phyloP scores from a whole-genome alignment of 1,140 invertebrate species.

The Drosophila ananassae region DNA sequence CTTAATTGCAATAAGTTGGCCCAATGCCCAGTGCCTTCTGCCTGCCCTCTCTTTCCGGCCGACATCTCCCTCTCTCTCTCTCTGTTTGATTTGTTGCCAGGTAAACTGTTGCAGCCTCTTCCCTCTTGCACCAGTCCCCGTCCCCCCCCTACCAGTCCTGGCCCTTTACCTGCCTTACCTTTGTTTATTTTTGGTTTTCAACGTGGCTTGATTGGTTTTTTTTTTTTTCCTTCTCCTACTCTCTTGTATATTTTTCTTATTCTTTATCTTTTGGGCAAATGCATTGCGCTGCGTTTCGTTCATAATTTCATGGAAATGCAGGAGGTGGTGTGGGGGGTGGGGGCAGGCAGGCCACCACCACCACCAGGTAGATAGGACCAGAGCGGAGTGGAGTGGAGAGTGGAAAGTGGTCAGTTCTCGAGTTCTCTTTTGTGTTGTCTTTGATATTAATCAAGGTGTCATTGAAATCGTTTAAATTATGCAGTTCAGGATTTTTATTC shows the following conservation, averaged over 20 bases:
- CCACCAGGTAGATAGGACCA: neutral
- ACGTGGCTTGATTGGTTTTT: conserved; percentile 77
- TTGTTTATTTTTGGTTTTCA: conserved; percentile 82
- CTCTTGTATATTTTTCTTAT: conserved; percentile 35
- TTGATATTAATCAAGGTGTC: conserved; percentile 84
- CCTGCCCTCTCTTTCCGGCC: too few relatives aligned
- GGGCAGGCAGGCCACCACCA: neutral
- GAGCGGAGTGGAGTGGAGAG: conserved; percentile 18
- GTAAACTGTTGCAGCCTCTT: conserved; percentile 81
- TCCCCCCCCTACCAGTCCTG: conserved; percentile 6
- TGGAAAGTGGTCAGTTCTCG: conserved; percentile 46
- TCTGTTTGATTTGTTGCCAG: conserved; percentile 79
- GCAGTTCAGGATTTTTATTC: conserved; percentile 68
- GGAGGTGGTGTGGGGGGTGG: conserved; percentile 1
- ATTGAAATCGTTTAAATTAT: conserved; percentile 84
- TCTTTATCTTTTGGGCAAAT: conserved; percentile 75
- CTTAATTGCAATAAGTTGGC: conserved; percentile 77
- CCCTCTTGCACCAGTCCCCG: conserved; percentile 36
- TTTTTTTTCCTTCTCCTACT: conserved; percentile 20
- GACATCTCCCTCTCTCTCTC: conserved; percentile 21
- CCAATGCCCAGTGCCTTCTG: conserved; percentile 3
- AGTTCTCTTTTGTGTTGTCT: conserved; percentile 55
- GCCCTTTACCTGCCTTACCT: conserved; percentile 71
- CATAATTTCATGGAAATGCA: conserved; percentile 78
- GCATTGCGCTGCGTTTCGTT: conserved; percentile 74